Evolutionary conservation across 2,888 invertebrate genomes (phyloP).

Genomic region (Cephus runcator): DNA sequence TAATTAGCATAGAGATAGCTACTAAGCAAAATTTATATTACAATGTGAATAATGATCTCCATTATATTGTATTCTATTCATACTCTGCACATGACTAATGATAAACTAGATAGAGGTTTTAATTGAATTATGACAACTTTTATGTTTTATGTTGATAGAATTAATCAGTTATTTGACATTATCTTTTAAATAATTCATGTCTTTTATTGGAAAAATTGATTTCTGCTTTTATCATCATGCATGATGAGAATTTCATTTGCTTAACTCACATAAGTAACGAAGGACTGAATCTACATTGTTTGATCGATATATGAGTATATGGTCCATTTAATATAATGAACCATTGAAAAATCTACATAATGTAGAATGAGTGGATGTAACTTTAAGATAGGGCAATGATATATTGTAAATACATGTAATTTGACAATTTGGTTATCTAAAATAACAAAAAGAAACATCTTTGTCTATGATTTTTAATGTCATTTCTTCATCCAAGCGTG

Average conservation of each 20-base stretch:
- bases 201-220: background rate
- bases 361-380: background rate
- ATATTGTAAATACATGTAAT: background rate
- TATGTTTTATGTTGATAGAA: background rate
- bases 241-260: background rate
- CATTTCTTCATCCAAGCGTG: background rate
- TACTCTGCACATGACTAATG: background rate
- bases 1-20: background rate
- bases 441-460: slow-evolving; percentile 21
- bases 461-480: slow-evolving; percentile 19
- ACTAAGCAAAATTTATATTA: background rate
- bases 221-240: background rate
- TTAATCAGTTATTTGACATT: background rate
- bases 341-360: background rate
- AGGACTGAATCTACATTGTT: background rate
- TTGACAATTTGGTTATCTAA: slow-evolving; percentile 1
- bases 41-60: background rate
- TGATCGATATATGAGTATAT: background rate
- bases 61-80: background rate
- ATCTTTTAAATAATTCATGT: background rate
- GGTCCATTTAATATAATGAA: background rate
- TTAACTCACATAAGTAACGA: background rate
- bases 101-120: background rate
- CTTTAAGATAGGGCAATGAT: background rate
- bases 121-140: background rate